A percentile compares a stretch with the other conserved stretches of the same genome.
Evolutionary conservation across 1,140 invertebrate genomes (phyloP).

Genomic region (Anastrepha ludens): DNA sequence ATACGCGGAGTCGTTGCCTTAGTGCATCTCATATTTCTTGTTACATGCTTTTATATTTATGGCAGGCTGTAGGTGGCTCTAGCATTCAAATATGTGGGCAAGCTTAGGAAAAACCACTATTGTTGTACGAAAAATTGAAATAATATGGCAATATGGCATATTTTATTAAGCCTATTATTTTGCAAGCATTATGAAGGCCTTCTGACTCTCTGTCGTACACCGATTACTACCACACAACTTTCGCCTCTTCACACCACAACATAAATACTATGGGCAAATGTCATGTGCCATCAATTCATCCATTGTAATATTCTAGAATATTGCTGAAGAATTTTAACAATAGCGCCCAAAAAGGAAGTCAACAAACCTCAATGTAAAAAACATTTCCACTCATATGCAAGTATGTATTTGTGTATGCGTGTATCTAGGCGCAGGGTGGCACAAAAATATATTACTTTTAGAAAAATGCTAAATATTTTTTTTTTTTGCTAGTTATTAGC

Average conservation of each 20-base stretch:
- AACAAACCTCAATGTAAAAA: too few species aligned
- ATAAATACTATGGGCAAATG: not conserved
- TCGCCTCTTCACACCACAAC: not conserved
- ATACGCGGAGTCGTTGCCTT: not conserved
- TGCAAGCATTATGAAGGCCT: slow-evolving; percentile 3
- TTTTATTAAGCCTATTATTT: slow-evolving; percentile 37
- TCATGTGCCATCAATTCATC: slow-evolving; percentile 2
- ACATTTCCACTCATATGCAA: too few species aligned
- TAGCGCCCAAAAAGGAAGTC: not conserved
- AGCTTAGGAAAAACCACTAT: not conserved
- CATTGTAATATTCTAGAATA: not conserved
- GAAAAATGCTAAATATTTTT: not conserved
- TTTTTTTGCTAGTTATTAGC: too few species aligned
- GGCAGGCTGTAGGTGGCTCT: not conserved
- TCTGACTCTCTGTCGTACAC: not conserved
- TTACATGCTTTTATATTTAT: not conserved
- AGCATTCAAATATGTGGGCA: not conserved
- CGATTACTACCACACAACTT: not conserved
- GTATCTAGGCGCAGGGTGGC: too few species aligned
- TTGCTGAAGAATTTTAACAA: not conserved
- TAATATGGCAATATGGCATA: slow-evolving; percentile 22
- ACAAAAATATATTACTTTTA: not conserved
- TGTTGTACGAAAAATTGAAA: slow-evolving; percentile 3
- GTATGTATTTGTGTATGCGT: too few species aligned
- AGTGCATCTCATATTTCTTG: not conserved